Conservation (phyloP, 2,888 invertebrate species). For the Tipula unca region DNA sequence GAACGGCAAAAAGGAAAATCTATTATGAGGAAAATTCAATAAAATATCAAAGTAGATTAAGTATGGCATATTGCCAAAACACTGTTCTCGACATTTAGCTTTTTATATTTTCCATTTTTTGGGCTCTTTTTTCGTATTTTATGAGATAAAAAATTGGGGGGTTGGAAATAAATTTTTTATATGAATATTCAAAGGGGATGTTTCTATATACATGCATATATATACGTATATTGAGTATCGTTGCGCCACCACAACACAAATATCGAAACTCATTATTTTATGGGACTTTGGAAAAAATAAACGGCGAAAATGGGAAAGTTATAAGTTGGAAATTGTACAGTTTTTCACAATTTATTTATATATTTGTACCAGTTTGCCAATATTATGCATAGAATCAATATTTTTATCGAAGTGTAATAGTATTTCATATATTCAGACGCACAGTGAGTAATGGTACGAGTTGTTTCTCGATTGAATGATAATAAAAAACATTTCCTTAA, state of each 20-base stretch:
- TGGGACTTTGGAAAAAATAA: not conserved
- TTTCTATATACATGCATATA: too few species aligned
- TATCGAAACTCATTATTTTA: not conserved
- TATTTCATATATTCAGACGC: not conserved
- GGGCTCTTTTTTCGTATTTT: not conserved
- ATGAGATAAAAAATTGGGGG: not conserved
- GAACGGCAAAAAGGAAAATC: not conserved
- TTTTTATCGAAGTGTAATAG: not conserved
- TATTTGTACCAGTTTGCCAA: not conserved
- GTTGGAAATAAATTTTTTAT: not conserved
- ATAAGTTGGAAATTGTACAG: not conserved
- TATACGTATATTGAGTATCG: not conserved
- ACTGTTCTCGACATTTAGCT: slow-evolving; percentile 1
- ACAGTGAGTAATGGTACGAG: not conserved
- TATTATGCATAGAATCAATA: not conserved
- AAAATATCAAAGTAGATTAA: slow-evolving; percentile 1
- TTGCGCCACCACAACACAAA: not conserved
- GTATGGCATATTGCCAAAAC: slow-evolving; percentile 14
- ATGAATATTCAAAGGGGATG: not conserved
- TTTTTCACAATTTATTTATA: not conserved
- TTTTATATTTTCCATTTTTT: not conserved
- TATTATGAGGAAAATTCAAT: not conserved
- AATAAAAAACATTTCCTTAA: not conserved
- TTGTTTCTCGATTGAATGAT: too few species aligned
- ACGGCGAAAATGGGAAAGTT: not conserved